Evolutionary conservation across 1,140 invertebrate species (phyloP), one percentile per base, ranked within the genome.

Genomic region (Lepidurus couesii): DNA sequence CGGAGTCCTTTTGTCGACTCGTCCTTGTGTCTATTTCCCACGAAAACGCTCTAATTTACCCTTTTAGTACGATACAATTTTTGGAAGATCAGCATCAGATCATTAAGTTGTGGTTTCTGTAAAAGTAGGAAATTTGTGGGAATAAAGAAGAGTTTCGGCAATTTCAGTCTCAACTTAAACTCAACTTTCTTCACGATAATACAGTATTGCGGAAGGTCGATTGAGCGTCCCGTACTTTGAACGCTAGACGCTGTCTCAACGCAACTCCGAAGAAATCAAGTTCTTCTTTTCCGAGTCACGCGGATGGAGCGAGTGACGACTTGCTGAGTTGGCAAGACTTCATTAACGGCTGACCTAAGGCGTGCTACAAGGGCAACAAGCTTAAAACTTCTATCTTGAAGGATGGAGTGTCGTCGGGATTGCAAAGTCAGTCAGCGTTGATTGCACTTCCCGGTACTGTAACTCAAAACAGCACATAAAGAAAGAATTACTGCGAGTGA

Each of bases 251-350:
- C 34, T 65, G 53, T 13, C 53, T 65, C 21, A 21, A 65, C 1
- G 8, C 13, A n/a, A 5, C 53, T 16, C 8, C 8, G n/a, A 65
- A 65, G 53, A 65, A 65, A 65, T 65, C 53, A 65, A 65, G 21
- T 13, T 13, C 16, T 21, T 21, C 16, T 21, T 65, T 21, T 13
- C 13, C 16, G 47, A 65, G 21, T 65, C 53, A 65, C 53, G 21
- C 13, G 53, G 53, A 65, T 65, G 53, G 53, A 65, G 53, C 53
- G 53, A 65, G 13, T 34, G 34, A 34, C 53, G n/a, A 65, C 53
- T 65, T 13, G 53, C 53, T 65, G 53, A 65, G 53, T 21, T 65
- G 53, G 53, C 53, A 65, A 65, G 53, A 65, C 16, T 65, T 65
- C 53, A 65, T 65, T 65, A 65, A 65, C n/a, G 53, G 53, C 53